phyloP scores from a whole-genome alignment of 2,113 vertebrate genomes.

The Dipodomys ordii region DNA sequence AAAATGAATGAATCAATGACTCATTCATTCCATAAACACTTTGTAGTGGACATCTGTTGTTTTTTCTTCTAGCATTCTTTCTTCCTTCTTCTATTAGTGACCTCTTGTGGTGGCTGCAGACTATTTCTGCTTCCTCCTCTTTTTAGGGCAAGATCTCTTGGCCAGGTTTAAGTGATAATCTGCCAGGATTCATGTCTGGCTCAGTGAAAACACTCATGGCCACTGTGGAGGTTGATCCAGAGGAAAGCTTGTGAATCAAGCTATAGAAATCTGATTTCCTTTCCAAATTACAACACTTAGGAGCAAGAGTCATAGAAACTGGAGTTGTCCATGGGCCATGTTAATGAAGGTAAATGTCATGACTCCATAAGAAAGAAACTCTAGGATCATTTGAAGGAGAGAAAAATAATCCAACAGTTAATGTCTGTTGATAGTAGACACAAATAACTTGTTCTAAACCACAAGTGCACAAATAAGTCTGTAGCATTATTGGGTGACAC shows the following conservation, averaged over 20 bases:
- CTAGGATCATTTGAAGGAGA: not conserved
- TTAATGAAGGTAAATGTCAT: not conserved
- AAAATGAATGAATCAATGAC: not conserved
- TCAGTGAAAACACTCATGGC: not conserved
- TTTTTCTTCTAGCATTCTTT: not conserved
- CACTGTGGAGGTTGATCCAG: not conserved
- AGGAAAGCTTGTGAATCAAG: not conserved
- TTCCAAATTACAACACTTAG: not conserved
- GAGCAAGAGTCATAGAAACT: not conserved
- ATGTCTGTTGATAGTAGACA: not conserved
- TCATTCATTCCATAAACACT: slow-evolving; percentile 17
- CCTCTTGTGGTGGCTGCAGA: not conserved
- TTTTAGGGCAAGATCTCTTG: not conserved
- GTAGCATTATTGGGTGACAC: not conserved
- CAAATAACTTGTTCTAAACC: slow-evolving; percentile 2
- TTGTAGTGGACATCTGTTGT: not conserved
- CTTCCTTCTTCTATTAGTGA: not conserved
- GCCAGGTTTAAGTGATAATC: not conserved
- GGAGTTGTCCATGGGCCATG: not conserved
- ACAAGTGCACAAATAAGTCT: not conserved
- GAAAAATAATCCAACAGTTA: not conserved
- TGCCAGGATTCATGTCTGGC: no score
- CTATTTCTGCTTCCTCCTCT: not conserved
- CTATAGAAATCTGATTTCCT: not conserved
- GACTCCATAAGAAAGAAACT: not conserved